Evolutionary conservation across 64 coral and sea anemone species (phyloP).

Genomic region (Montipora capricornis): DNA sequence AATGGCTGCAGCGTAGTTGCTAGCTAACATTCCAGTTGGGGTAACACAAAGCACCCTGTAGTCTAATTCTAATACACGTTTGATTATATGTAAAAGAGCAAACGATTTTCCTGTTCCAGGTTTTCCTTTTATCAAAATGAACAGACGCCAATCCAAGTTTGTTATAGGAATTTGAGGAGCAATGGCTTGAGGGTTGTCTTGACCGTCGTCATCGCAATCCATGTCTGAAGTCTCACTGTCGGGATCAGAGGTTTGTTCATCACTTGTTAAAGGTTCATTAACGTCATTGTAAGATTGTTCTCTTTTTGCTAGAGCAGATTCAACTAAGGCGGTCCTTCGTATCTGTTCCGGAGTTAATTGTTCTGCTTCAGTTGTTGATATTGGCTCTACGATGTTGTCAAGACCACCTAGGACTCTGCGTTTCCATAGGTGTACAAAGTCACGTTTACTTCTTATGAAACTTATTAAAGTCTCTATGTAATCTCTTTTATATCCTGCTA

Average conservation of each 20-base stretch:
- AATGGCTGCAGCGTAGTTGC: no score
- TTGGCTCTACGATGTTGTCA: not conserved
- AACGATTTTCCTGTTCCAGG: conserved; percentile 26
- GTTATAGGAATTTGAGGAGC: not conserved
- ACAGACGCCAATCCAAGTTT: not conserved
- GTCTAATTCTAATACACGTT: no score
- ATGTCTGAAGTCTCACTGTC: not conserved
- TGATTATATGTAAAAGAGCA: not conserved
- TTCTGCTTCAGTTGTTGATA: not conserved
- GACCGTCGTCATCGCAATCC: not conserved
- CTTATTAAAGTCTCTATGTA: not conserved
- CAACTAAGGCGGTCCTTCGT: not conserved
- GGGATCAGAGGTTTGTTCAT: not conserved
- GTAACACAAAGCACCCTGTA: no score
- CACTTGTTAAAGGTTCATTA: not conserved
- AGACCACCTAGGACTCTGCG: not conserved
- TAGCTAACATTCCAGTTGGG: no score
- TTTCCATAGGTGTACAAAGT: not conserved
- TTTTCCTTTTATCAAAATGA: not conserved
- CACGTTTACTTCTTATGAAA: not conserved
- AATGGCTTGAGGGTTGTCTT: not conserved
- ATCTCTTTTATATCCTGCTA: not conserved
- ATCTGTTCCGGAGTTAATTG: not conserved
- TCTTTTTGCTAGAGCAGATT: not conserved
- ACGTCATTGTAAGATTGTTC: not conserved